These are phyloP conservation scores for Heterotilapia buettikoferi DNA, from an alignment of 2,113 vertebrate species.

Conservation along the genomic window DNA sequence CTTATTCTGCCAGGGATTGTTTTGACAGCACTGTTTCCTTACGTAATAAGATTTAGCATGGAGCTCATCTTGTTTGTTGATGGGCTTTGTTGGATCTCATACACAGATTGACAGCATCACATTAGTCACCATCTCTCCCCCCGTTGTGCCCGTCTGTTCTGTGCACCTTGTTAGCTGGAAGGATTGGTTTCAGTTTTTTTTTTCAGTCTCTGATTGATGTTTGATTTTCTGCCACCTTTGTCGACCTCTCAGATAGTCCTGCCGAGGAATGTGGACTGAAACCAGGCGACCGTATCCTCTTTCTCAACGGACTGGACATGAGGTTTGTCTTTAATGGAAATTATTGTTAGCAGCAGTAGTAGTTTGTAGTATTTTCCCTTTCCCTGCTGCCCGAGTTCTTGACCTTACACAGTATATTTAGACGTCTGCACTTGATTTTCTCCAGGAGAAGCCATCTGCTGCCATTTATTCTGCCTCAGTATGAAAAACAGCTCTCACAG, in stretches of 20 bases:
- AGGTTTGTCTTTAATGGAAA: constrained; percentile 73
- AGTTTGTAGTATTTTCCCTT: neutral
- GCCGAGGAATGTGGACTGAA: constrained; percentile 92
- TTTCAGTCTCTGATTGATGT: neutral
- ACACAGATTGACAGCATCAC: constrained; percentile 31
- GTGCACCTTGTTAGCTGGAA: constrained; percentile 19
- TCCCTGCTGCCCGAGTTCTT: neutral
- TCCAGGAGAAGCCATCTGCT: neutral
- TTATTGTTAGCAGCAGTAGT: neutral
- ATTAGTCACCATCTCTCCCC: constrained; percentile 23
- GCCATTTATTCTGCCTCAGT: neutral
- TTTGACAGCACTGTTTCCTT: constrained; percentile 46
- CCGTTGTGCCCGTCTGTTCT: neutral
- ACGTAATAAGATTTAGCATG: constrained; percentile 25
- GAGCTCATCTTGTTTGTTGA: neutral
- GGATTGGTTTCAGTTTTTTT: neutral
- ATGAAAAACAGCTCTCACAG: neutral
- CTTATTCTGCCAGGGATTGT: constrained; percentile 15
- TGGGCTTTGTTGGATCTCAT: constrained; percentile 15
- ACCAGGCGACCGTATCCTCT: constrained; percentile 89
- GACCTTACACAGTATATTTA: neutral
- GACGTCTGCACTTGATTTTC: neutral
- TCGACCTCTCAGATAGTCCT: constrained; percentile 80
- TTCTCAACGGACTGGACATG: constrained; percentile 98
- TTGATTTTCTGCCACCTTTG: neutral